Percentiles rank a stretch among this genome's conserved stretches.
Conservation (phyloP, 2,888 invertebrate species). For the Callimorpha dominula region DNA sequence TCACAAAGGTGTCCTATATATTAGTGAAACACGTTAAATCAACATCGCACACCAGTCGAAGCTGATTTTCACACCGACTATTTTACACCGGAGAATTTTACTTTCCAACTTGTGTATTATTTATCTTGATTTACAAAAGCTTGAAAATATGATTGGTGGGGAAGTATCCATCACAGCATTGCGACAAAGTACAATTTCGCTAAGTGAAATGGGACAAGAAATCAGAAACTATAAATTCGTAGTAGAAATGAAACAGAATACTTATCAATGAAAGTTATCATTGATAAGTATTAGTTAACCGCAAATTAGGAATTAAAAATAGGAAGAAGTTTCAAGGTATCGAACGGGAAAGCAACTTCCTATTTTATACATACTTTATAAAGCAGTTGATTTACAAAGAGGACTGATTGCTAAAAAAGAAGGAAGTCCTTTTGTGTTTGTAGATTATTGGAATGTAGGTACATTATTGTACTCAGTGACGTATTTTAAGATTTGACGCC, state of each 20-base stretch:
- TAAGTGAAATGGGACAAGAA: background rate
- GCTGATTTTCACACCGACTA: no score
- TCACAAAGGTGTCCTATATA: no score
- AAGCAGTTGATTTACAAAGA: conserved; percentile 22
- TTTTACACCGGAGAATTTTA: no score
- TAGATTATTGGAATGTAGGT: background rate
- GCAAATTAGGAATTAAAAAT: conserved; percentile 20
- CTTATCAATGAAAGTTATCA: no score
- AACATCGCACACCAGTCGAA: no score
- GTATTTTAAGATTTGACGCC: background rate
- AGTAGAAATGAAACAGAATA: background rate
- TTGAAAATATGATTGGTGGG: background rate
- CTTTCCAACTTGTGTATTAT: background rate
- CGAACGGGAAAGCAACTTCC: conserved; percentile 41
- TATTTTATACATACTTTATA: conserved; percentile 27
- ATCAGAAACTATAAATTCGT: background rate
- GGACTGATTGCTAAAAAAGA: conserved; percentile 11
- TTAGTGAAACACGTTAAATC: no score
- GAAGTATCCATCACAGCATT: background rate
- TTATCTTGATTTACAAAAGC: background rate
- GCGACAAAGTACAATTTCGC: background rate
- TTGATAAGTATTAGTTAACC: no score
- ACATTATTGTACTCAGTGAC: background rate
- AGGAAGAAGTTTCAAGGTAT: conserved; percentile 47
- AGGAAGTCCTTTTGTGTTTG: conserved; percentile 6